Percentiles rank a stretch among this genome's conserved stretches.
Evolutionary conservation across 2,888 invertebrate genomes (phyloP).

Genomic region (Falcaria lacertinaria): DNA sequence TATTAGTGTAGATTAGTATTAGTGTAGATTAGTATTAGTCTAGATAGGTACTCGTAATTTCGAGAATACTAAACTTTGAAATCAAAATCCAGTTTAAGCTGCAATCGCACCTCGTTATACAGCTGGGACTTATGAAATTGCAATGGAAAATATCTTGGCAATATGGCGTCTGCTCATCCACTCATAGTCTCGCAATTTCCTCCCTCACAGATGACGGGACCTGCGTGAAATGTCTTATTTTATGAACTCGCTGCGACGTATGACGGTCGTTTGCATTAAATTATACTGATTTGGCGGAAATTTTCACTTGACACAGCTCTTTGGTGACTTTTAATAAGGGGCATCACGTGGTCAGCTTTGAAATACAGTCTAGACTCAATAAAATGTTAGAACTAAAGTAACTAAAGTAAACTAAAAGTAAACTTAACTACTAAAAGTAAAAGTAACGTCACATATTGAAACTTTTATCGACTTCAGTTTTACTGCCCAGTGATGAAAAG

Average conservation of each 20-base stretch:
- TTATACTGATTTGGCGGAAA: constrained; percentile 24
- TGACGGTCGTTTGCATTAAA: constrained; percentile 29
- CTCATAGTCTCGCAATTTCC: constrained; percentile 43
- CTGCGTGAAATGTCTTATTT: constrained; percentile 48
- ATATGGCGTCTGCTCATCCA: constrained; percentile 39
- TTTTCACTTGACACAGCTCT: constrained; percentile 12
- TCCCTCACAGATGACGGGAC: constrained; percentile 36
- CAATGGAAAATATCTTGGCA: constrained; percentile 49
- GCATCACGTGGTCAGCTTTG: not conserved
- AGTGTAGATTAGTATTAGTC: no score
- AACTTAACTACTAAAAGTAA: no score
- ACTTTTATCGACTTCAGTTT: no score
- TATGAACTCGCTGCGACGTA: constrained; percentile 29
- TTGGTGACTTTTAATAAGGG: not conserved
- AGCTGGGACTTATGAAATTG: constrained; percentile 49
- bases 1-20: no score
- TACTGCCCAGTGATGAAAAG: no score
- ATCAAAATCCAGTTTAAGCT: constrained; percentile 7
- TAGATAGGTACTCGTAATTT: no score
- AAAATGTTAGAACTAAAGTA: not conserved
- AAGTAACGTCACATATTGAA: no score
- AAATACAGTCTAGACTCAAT: not conserved
- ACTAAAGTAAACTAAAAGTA: no score
- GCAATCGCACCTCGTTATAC: constrained; percentile 37
- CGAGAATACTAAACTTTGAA: constrained; percentile 10